phyloP scores from a whole-genome alignment of 2,113 vertebrate genomes.

The Cathartes aura region DNA sequence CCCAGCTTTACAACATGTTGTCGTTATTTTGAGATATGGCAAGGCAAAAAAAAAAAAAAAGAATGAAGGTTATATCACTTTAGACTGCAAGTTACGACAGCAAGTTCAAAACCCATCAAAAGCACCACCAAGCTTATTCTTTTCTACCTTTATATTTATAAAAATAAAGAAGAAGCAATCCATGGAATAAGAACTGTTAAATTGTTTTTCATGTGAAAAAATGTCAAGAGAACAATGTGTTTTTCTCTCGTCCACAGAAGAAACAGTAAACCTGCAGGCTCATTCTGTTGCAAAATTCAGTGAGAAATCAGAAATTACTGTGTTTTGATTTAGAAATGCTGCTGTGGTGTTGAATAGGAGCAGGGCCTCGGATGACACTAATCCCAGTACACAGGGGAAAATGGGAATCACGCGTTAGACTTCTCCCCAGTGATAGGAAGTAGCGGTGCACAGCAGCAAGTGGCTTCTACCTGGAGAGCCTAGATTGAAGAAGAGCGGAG shows the following conservation, averaged over 20 bases:
- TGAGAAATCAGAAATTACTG: neutral
- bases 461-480: neutral
- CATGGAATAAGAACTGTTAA: neutral
- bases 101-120: neutral
- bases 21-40: neutral
- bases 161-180: neutral
- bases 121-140: neutral
- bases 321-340: neutral
- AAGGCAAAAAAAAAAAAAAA: neutral
- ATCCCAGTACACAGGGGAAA: neutral
- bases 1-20: neutral
- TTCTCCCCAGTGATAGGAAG: neutral
- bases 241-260: neutral
- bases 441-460: neutral
- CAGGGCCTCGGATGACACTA: neutral
- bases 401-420: neutral
- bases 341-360: neutral
- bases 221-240: neutral
- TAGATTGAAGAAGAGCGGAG: neutral
- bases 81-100: neutral
- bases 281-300: neutral
- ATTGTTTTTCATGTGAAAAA: neutral
- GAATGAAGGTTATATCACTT: neutral
- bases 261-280: neutral
- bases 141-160: neutral